Conservation (phyloP, 1,140 invertebrate genomes). For the Heliothis virescens region DNA sequence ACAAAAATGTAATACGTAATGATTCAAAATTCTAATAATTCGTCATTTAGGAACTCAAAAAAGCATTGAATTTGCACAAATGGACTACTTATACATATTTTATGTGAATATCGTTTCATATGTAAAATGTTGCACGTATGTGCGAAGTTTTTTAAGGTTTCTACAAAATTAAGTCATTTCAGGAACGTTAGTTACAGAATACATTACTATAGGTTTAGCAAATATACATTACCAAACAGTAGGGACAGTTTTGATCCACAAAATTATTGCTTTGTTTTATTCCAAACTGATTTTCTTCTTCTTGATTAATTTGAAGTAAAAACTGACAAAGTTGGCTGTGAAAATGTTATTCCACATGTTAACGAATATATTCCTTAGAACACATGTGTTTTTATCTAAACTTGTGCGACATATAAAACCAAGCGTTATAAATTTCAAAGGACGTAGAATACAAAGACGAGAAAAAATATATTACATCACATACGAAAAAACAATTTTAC, state of each 20-base stretch:
- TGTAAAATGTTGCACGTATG: conserved; percentile 14
- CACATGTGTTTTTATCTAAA: conserved; percentile 30
- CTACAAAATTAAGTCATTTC: background rate
- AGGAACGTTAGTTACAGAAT: background rate
- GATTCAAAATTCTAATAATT: conserved; percentile 44
- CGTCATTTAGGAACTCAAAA: conserved; percentile 44
- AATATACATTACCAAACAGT: background rate
- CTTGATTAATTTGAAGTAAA: too few relatives aligned
- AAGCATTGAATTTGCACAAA: conserved; percentile 34
- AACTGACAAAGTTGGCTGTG: too few relatives aligned
- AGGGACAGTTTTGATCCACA: background rate
- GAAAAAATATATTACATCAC: conserved; percentile 64
- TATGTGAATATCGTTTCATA: conserved; percentile 3
- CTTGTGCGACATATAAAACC: conserved; percentile 54
- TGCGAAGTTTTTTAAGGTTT: background rate
- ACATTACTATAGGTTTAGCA: background rate
- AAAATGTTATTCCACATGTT: background rate
- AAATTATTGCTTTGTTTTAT: too few relatives aligned
- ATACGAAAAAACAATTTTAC: conserved; percentile 60
- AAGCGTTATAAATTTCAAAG: conserved; percentile 50
- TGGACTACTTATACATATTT: conserved; percentile 5
- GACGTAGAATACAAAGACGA: conserved; percentile 44
- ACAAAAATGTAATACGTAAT: conserved; percentile 51
- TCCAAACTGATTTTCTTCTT: too few relatives aligned
- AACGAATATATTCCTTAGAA: conserved; percentile 1